Percentiles rank a stretch among this genome's conserved stretches.
Conservation (phyloP, 2,113 vertebrate species). For the Trinectes maculatus region DNA sequence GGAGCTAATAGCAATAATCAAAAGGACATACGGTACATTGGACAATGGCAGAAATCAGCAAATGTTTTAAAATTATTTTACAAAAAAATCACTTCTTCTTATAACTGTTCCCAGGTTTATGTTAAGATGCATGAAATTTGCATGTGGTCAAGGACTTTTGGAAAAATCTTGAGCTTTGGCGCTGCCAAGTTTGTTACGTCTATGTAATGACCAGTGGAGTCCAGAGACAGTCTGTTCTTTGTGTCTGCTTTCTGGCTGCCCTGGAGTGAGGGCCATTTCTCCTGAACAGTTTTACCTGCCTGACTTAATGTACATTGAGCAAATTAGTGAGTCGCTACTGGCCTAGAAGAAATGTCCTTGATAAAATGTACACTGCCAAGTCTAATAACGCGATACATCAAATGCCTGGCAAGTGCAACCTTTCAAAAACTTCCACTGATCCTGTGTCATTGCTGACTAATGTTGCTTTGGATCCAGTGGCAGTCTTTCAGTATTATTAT, state of each 20-base stretch:
- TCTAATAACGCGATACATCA: constrained; percentile 30
- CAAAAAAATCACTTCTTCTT: too few species aligned
- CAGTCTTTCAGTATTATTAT: not conserved
- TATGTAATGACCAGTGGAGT: too few species aligned
- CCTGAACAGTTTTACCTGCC: constrained; percentile 35
- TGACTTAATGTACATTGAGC: constrained; percentile 35
- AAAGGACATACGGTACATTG: too few species aligned
- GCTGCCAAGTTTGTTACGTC: too few species aligned
- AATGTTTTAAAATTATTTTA: too few species aligned
- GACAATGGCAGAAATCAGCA: too few species aligned
- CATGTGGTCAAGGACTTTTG: too few species aligned
- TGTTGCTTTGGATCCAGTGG: not conserved
- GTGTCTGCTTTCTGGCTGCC: not conserved
- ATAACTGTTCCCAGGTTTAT: too few species aligned
- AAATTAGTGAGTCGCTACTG: constrained; percentile 38
- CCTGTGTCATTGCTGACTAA: constrained; percentile 13
- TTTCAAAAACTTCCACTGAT: too few species aligned
- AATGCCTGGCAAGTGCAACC: constrained; percentile 16
- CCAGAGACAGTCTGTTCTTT: constrained; percentile 1
- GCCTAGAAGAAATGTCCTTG: constrained; percentile 43
- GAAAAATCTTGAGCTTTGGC: too few species aligned
- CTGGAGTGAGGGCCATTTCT: constrained; percentile 16
- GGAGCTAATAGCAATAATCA: too few species aligned
- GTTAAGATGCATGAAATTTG: too few species aligned
- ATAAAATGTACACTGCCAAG: constrained; percentile 33